Conservation (phyloP, 2,797 vertebrate species). For the Anolis apletophallus region DNA sequence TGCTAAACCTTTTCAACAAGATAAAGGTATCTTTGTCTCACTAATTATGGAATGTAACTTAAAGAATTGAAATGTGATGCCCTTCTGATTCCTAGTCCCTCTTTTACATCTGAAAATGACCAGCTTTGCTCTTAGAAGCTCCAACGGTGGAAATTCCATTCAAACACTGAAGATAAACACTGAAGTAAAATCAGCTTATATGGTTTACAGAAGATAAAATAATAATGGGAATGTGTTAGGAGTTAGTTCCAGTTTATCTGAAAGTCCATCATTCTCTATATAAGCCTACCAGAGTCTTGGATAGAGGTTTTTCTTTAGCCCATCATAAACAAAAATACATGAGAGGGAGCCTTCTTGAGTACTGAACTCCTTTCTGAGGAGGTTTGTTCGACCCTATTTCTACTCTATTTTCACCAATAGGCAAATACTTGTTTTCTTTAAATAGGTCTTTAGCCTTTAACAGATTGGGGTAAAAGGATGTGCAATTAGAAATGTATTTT, state of each 20-base stretch:
- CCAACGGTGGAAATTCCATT: neutral
- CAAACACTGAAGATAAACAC: conserved; percentile 7
- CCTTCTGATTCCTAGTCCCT: neutral
- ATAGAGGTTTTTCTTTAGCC: too few relatives aligned
- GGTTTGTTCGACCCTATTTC: too few relatives aligned
- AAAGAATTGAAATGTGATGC: neutral
- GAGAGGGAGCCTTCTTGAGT: too few relatives aligned
- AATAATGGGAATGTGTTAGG: neutral
- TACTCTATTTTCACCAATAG: too few relatives aligned
- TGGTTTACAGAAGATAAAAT: neutral
- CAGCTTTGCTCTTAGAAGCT: neutral
- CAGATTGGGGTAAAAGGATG: too few relatives aligned
- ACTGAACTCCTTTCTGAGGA: too few relatives aligned
- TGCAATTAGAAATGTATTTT: neutral
- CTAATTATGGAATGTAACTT: neutral
- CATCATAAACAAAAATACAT: too few relatives aligned
- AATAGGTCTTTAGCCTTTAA: too few relatives aligned
- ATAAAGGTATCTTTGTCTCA: neutral
- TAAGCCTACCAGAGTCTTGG: too few relatives aligned
- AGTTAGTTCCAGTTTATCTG: too few relatives aligned
- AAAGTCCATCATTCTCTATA: too few relatives aligned
- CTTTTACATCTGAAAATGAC: neutral
- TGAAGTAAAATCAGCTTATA: neutral
- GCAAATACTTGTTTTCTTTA: too few relatives aligned
- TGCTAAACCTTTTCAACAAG: neutral